phyloP scores from a whole-genome alignment of 2,113 vertebrate species.

The Cichladusa arquata region DNA sequence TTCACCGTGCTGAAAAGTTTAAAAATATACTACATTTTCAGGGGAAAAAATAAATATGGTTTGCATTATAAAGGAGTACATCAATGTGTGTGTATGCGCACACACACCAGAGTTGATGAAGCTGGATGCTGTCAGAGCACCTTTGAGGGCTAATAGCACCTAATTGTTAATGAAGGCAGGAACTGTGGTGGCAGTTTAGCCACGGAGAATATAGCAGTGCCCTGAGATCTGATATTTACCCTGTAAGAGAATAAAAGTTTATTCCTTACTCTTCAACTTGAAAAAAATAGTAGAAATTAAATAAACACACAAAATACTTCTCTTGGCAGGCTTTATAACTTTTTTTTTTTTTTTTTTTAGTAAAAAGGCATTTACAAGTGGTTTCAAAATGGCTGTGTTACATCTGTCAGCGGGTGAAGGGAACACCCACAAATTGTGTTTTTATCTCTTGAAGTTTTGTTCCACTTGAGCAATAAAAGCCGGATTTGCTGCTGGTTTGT shows the following conservation, averaged over 20 bases:
- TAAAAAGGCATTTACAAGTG: slow-evolving; percentile 68
- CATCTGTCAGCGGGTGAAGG: slow-evolving; percentile 70
- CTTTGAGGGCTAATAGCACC: slow-evolving; percentile 26
- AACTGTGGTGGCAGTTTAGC: not conserved
- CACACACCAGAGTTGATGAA: not conserved
- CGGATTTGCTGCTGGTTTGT: slow-evolving; percentile 54
- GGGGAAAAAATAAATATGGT: slow-evolving; percentile 34
- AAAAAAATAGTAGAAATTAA: slow-evolving; percentile 61
- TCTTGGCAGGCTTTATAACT: slow-evolving; percentile 57
- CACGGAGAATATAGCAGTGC: not conserved
- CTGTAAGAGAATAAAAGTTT: slow-evolving; percentile 41
- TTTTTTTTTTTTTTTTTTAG: slow-evolving; percentile 5
- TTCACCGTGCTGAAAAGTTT: slow-evolving; percentile 63
- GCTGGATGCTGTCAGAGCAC: not conserved
- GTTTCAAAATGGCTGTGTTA: slow-evolving; percentile 72
- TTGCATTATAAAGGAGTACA: slow-evolving; percentile 53
- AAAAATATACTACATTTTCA: slow-evolving; percentile 50
- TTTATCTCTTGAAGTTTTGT: slow-evolving; percentile 70
- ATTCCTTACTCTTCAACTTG: slow-evolving; percentile 31
- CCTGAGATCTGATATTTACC: not conserved
- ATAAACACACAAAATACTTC: slow-evolving; percentile 59
- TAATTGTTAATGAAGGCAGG: slow-evolving; percentile 15
- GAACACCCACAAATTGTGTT: slow-evolving; percentile 74
- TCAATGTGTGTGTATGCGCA: not conserved
- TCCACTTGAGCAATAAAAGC: slow-evolving; percentile 70